A percentile compares a stretch with the other conserved stretches of the same genome.
These are phyloP conservation scores for Tenthredo notha DNA, from an alignment of 2,888 invertebrate species.

Conservation along the genomic window DNA sequence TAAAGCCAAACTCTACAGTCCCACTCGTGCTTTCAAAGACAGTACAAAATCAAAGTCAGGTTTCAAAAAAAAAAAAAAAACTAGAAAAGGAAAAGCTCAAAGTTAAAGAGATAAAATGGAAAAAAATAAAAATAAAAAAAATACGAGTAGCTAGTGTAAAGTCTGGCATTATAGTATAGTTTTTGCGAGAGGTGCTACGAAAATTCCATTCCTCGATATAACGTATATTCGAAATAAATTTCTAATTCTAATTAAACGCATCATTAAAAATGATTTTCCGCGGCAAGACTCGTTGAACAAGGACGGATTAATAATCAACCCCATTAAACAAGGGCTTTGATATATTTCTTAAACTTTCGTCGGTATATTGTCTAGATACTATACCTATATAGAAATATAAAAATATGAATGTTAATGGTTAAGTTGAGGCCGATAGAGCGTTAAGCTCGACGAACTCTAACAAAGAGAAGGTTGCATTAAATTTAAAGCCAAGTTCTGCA, in stretches of 20 bases:
- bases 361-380: neutral
- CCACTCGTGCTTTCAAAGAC: conserved; percentile 67
- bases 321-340: conserved; percentile 17
- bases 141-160: conserved; percentile 71
- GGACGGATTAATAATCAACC: conserved; percentile 6
- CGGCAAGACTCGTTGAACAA: conserved; percentile 37
- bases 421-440: conserved; percentile 1
- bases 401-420: neutral
- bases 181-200: conserved; percentile 37
- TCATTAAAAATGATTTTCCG: conserved; percentile 8
- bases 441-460: neutral
- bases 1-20: conserved; percentile 73
- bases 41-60: conserved; percentile 41
- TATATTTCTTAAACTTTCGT: neutral
- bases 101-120: conserved; percentile 56
- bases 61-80: conserved; percentile 10
- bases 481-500: neutral
- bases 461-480: neutral
- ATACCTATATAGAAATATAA: neutral
- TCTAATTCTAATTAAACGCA: conserved; percentile 14
- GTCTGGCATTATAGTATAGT: conserved; percentile 60
- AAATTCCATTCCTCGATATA: conserved; percentile 9
- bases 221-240: neutral
- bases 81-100: conserved; percentile 52
- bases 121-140: conserved; percentile 8